Base-by-base conservation (phyloP, 37 sponge, comb jelly and placozoan genomes). In the Ianthella basta region DNA sequence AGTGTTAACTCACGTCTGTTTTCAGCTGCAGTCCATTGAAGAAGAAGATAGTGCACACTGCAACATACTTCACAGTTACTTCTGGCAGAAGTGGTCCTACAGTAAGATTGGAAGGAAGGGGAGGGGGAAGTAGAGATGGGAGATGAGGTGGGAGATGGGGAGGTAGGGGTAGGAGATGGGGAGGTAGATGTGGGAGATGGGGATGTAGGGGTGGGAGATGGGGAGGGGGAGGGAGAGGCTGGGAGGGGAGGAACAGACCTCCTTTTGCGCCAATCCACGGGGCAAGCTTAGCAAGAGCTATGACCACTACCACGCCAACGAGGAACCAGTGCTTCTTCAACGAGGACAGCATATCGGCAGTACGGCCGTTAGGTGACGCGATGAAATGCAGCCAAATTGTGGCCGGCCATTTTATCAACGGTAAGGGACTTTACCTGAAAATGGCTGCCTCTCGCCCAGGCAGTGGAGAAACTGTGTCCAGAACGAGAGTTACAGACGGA, bases 11-110 rank as follows among this genome's bases (percentile, higher is more conserved):
- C 78, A 95, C 96, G 59, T 97, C 98, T 21, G 97, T 94, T 50
- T 91, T 96, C 20, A 98, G 72, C 10, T 97, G 97, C 13, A 98
- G 87, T 23, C 99, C 99, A 81, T 97, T 98, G 83, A 88, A 94
- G 67, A 98, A 89, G 89, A 98, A 98, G n/a, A 98, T 98, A 10
- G 80, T 33, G 30, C 88, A 96, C 1, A 98, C 99, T 56, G 95
- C 97, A 63, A 98, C 84, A 59, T 90, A 92, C 65, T 92, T 96
- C 10, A 98, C 89, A 0, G 99, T 96, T 23, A 95, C 86, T 36
- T 92, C 97, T 29, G 99, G 99, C 29, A 69, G 65, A 16, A 98
- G 86, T 4, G 93, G 97, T 21, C 97, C 96, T 95, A 70, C 16
- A 70, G 2, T 19, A 34, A 70, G 32, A 70, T 33, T 19, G 36